Evolutionary conservation across 2,113 vertebrate species (phyloP).

Genomic region (Takifugu flavidus): DNA sequence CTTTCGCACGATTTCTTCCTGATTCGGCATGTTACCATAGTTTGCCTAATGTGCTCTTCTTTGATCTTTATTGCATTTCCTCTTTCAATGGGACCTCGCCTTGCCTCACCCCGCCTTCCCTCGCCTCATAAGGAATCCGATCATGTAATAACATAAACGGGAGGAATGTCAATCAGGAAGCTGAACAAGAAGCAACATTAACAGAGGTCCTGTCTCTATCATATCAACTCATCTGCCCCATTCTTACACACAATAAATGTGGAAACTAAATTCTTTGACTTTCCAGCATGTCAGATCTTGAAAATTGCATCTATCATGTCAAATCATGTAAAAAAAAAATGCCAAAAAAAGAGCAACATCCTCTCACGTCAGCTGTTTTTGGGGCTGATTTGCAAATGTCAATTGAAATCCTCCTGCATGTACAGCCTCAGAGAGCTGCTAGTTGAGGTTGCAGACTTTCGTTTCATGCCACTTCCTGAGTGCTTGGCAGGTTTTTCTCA

Average conservation of each 20-base stretch:
- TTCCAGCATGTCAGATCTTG: too few species aligned
- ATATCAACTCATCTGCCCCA: too few species aligned
- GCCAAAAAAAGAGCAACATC: background rate
- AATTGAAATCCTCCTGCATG: conserved; percentile 2
- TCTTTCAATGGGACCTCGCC: conserved; percentile 7
- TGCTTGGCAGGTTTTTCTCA: conserved; percentile 38
- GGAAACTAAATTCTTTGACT: too few species aligned
- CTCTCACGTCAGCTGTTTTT: background rate
- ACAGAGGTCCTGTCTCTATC: too few species aligned
- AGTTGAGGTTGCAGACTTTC: conserved; percentile 32
- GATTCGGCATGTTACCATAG: conserved; percentile 18
- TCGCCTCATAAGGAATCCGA: too few species aligned
- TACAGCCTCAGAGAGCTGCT: conserved; percentile 22
- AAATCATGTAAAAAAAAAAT: too few species aligned
- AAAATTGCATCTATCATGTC: too few species aligned
- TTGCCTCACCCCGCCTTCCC: too few species aligned
- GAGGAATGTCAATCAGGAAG: too few species aligned
- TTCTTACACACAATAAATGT: too few species aligned
- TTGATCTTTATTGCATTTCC: background rate
- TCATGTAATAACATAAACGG: too few species aligned
- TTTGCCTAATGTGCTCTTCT: background rate
- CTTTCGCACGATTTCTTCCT: conserved; percentile 35
- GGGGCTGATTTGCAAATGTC: background rate
- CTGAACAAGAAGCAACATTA: too few species aligned
- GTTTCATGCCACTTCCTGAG: conserved; percentile 37